phyloP scores from a whole-genome alignment of 2,797 vertebrate species.

The Pempheris klunzingeri region DNA sequence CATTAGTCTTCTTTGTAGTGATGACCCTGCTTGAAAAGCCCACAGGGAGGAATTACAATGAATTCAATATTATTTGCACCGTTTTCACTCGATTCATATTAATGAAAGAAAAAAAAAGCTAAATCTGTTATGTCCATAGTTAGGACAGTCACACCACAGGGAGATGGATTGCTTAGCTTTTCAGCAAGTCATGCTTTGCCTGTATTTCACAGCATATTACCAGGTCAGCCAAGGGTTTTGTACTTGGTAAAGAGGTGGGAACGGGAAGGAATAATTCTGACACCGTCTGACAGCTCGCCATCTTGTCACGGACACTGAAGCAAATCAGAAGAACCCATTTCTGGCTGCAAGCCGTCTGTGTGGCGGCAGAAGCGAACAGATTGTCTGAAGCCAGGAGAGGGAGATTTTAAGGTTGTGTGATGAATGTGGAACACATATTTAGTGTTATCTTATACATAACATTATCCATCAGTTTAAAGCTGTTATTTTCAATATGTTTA shows the following conservation, averaged over 20 bases:
- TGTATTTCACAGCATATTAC: constrained; percentile 57
- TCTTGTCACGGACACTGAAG: constrained; percentile 55
- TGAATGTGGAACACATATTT: constrained; percentile 1
- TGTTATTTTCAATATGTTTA: constrained; percentile 11
- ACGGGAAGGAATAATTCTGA: constrained; percentile 56
- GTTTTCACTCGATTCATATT: constrained; percentile 28
- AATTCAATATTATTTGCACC: constrained; percentile 53
- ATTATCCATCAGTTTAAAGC: constrained; percentile 6
- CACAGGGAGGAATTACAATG: constrained; percentile 38
- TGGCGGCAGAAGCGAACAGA: constrained; percentile 34
- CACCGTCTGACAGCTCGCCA: constrained; percentile 63
- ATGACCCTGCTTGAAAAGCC: constrained; percentile 45
- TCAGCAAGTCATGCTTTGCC: constrained; percentile 11
- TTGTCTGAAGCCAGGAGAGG: constrained; percentile 27
- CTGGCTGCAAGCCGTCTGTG: constrained; percentile 31
- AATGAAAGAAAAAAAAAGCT: constrained; percentile 27
- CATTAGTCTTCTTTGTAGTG: constrained; percentile 37
- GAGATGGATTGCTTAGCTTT: constrained; percentile 37
- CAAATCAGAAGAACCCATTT: constrained; percentile 61
- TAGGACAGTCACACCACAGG: constrained; percentile 13
- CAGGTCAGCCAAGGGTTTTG: constrained; percentile 36
- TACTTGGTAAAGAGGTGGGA: constrained; percentile 53
- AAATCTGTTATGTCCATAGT: constrained; percentile 38
- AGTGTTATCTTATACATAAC: not conserved
- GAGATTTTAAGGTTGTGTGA: constrained; percentile 9